phyloP scores from a whole-genome alignment of 2,113 vertebrate species.

The Microcebus ravelobensis region DNA sequence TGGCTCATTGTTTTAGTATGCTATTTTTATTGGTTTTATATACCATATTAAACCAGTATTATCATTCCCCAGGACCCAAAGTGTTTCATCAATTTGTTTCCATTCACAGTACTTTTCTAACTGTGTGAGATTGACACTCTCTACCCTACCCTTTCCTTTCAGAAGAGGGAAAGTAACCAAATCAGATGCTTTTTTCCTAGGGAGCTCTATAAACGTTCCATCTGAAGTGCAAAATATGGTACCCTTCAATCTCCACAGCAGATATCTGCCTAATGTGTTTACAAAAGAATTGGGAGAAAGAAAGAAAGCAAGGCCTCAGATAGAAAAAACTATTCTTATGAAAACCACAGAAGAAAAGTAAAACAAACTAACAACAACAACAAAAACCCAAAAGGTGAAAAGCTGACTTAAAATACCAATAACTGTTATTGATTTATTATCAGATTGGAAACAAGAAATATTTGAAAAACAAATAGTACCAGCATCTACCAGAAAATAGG shows the following conservation, averaged over 20 bases:
- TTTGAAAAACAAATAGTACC: neutral
- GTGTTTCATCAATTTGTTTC: neutral
- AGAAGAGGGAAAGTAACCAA: neutral
- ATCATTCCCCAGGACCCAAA: neutral
- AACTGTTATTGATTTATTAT: neutral
- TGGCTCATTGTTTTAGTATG: neutral
- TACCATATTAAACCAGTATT: neutral
- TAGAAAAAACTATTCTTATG: neutral
- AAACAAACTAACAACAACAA: too few relatives aligned
- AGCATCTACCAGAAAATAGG: neutral
- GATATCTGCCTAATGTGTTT: neutral
- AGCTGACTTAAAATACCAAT: neutral
- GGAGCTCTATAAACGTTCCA: neutral
- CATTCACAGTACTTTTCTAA: neutral
- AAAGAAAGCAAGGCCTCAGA: neutral
- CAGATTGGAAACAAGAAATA: neutral
- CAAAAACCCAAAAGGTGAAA: neutral
- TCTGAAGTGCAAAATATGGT: neutral
- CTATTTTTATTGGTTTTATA: neutral
- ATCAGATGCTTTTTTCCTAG: neutral
- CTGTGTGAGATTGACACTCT: neutral
- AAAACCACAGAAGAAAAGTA: neutral
- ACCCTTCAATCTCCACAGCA: neutral
- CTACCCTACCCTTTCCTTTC: neutral
- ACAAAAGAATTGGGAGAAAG: neutral